phyloP scores from a whole-genome alignment of 2,888 invertebrate genomes.

The Andrena haemorrhoa region DNA sequence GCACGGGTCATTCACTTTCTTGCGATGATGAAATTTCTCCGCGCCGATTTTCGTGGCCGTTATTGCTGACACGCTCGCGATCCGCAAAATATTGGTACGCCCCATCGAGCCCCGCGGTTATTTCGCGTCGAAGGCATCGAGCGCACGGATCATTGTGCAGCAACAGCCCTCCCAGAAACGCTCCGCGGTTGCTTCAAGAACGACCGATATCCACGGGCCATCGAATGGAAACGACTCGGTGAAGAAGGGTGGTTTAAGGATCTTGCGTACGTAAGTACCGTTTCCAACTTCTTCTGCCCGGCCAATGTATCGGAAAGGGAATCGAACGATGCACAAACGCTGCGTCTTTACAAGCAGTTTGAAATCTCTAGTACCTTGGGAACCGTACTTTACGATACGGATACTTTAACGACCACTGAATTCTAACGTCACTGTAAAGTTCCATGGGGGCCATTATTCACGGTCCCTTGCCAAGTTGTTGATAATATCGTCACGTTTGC shows the following conservation, averaged over 20 bases:
- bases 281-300: neutral
- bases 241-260: neutral
- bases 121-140: slow-evolving; percentile 49
- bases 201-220: slow-evolving; percentile 19
- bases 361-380: too few relatives aligned
- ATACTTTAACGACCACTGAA: neutral
- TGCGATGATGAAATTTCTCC: slow-evolving; percentile 46
- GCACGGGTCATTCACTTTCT: slow-evolving; percentile 51
- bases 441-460: neutral
- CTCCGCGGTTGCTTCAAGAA: neutral
- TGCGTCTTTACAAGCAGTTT: neutral
- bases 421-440: neutral
- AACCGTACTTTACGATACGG: neutral
- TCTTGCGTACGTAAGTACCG: slow-evolving; percentile 36
- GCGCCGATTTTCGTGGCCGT: slow-evolving; percentile 11
- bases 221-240: slow-evolving; percentile 49
- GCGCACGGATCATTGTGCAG: slow-evolving; percentile 50
- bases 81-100: neutral
- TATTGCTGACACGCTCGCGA: slow-evolving; percentile 56
- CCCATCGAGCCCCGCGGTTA: slow-evolving; percentile 33
- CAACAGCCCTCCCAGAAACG: neutral
- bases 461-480: neutral
- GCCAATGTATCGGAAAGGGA: slow-evolving; percentile 5
- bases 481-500: neutral
- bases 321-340: neutral